Base-by-base conservation (phyloP, 2,797 vertebrate genomes). In the Ctenochaetus hawaiiensis region DNA sequence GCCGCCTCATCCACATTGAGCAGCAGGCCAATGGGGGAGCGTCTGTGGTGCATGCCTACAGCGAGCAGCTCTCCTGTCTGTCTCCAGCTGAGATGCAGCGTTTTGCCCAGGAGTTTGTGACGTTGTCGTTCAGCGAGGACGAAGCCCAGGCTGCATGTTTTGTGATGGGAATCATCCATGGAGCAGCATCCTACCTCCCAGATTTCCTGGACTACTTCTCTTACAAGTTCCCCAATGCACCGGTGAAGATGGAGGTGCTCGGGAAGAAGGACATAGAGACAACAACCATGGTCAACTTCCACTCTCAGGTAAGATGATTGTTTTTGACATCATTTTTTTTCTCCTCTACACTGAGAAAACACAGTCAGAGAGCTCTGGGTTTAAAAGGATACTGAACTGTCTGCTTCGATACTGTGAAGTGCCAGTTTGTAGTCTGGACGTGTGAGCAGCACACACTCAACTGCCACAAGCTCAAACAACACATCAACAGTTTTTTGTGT, bases 221-320 rank as follows among this genome's bases (percentile, higher is more conserved):
- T 2, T 96, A 95, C 94, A 98, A 99, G 90, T 99, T 99, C 93
- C 98, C 98, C 88, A 98, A 95, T 77, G 96, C 98, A 1, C 97
- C 97, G 49, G 98, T 99, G 87, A 99, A 99, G 96, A 98, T 99
- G 97, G 98, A 99, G 94, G 98, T 99, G 92, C 95, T 99, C 59
- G 98, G 98, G 91, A 99, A 99, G 95, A 99, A 99, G 94, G 98
- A 99, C 93, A 99, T 99, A 86, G 98, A 99, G 94, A 99, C 98
- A 37, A 99, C 98, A 6, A 99, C 96, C 90, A 99, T 99, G 97
- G 95, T 88, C 83, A 99, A 98, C 95, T 99, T 99, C 95, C 94
- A 98, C 90, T 89, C 97, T 97, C 98, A 99, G 98, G 98, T 99
- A 93, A 96, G 89, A 26, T 34, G 0, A 0, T 12, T 49, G 48